Evolutionary conservation across 2,113 vertebrate species (phyloP).

Genomic region (Rafetus swinhoei): DNA sequence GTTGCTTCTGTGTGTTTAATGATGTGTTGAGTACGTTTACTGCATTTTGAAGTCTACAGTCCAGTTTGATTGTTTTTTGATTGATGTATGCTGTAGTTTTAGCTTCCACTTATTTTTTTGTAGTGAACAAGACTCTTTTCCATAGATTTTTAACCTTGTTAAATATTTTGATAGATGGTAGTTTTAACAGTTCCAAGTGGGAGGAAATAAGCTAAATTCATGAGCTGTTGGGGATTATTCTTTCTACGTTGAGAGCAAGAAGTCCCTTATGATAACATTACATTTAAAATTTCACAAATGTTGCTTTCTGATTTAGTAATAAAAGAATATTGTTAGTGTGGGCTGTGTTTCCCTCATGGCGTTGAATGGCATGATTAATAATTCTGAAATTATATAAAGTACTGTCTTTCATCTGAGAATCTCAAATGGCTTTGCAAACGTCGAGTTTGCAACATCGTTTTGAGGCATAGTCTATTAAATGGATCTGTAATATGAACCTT

Average conservation of each 20-base stretch:
- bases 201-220: fast-evolving
- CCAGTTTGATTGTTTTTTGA: not conserved
- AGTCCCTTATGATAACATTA: not conserved
- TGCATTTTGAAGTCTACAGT: not conserved
- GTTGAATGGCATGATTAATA: conserved; percentile 7
- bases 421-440: conserved; percentile 10
- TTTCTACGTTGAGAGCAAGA: conserved; percentile 15
- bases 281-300: conserved; percentile 18
- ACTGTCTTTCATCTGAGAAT: not conserved
- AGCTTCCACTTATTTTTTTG: not conserved
- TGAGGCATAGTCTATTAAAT: not conserved
- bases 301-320: conserved; percentile 48
- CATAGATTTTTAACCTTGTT: not conserved
- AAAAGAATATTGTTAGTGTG: conserved; percentile 36
- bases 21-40: not conserved
- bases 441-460: not conserved
- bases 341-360: not conserved
- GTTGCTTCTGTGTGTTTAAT: not conserved
- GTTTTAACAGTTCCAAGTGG: not conserved
- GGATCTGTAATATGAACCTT: not conserved
- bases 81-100: not conserved
- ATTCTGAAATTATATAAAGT: conserved; percentile 4
- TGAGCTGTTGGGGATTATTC: conserved; percentile 11
- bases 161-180: conserved; percentile 41
- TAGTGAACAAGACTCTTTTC: conserved; percentile 4